phyloP scores from a whole-genome alignment of 2,888 invertebrate genomes.

The Pollenia amentaria region DNA sequence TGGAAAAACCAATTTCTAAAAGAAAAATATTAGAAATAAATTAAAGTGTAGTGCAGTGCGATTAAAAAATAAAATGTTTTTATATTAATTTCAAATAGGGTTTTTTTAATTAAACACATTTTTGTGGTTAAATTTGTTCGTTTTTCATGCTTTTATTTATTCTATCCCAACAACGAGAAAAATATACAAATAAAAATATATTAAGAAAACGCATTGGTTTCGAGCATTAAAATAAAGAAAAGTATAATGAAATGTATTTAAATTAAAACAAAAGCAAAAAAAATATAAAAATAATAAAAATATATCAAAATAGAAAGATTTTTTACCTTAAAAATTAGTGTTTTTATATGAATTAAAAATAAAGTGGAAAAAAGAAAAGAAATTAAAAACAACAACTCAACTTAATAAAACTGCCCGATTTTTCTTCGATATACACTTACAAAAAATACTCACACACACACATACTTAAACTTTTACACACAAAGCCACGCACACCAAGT shows the following conservation, averaged over 20 bases:
- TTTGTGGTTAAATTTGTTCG: slow-evolving; percentile 20
- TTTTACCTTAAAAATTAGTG: not conserved
- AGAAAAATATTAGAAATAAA: slow-evolving; percentile 1
- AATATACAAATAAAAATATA: slow-evolving; percentile 52
- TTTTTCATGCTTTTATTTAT: slow-evolving; percentile 24
- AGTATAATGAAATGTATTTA: slow-evolving; percentile 23
- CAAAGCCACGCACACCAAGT: slow-evolving; percentile 54
- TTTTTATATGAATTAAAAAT: slow-evolving; percentile 25
- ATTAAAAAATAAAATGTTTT: slow-evolving; percentile 7
- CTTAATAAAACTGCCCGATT: slow-evolving; percentile 65
- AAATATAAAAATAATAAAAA: slow-evolving; percentile 9
- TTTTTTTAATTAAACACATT: not conserved
- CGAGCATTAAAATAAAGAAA: slow-evolving; percentile 49
- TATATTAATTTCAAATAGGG: not conserved
- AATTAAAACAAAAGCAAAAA: slow-evolving; percentile 25
- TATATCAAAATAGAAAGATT: slow-evolving; percentile 20
- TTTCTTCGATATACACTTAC: slow-evolving; percentile 45
- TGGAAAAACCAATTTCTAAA: slow-evolving; percentile 18
- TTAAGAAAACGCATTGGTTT: slow-evolving; percentile 66
- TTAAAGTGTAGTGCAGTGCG: slow-evolving; percentile 15
- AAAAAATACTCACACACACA: slow-evolving; percentile 7
- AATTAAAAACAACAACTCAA: slow-evolving; percentile 53
- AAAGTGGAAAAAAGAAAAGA: not conserved
- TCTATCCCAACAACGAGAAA: slow-evolving; percentile 60
- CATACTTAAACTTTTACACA: slow-evolving; percentile 25